These are phyloP conservation scores for Jordanella pulchra DNA, from an alignment of 2,797 vertebrate species.

Conservation along the genomic window DNA sequence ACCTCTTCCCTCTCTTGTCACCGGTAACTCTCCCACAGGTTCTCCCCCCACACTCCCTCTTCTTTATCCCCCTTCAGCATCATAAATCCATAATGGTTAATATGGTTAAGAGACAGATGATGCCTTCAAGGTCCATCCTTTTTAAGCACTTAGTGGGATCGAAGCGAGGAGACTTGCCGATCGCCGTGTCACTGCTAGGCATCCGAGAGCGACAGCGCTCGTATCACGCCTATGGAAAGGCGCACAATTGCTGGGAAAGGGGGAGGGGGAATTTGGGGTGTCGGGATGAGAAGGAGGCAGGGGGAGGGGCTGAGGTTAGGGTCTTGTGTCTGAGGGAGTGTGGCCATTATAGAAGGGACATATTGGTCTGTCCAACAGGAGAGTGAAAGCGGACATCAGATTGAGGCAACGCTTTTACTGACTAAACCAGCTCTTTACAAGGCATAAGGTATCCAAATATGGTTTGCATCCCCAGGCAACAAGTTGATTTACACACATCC, in stretches of 20 bases:
- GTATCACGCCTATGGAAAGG: constrained; percentile 68
- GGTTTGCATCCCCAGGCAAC: constrained; percentile 36
- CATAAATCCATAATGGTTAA: constrained; percentile 55
- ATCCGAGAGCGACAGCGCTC: constrained; percentile 40
- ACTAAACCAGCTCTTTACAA: constrained; percentile 23
- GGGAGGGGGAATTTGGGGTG: constrained; percentile 65
- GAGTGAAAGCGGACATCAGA: constrained; percentile 52
- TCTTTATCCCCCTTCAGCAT: constrained; percentile 15
- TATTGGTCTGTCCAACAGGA: constrained; percentile 35
- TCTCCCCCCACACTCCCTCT: constrained; percentile 11
- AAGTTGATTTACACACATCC: neutral
- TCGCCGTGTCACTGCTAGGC: constrained; percentile 45
- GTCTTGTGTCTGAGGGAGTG: constrained; percentile 61
- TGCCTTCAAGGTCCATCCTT: constrained; percentile 43
- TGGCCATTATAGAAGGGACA: constrained; percentile 72
- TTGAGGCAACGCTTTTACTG: constrained; percentile 59
- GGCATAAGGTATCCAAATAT: constrained; percentile 13
- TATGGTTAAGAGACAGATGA: constrained; percentile 32
- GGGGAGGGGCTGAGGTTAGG: constrained; percentile 61
- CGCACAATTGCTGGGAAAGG: constrained; percentile 68
- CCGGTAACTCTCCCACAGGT: constrained; percentile 29
- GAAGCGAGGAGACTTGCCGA: constrained; percentile 16
- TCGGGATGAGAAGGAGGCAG: constrained; percentile 24
- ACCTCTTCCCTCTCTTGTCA: constrained; percentile 43
- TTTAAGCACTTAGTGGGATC: constrained; percentile 21